phyloP scores from a whole-genome alignment of 2,113 vertebrate species.

The Paracanthobrama guichenoti region DNA sequence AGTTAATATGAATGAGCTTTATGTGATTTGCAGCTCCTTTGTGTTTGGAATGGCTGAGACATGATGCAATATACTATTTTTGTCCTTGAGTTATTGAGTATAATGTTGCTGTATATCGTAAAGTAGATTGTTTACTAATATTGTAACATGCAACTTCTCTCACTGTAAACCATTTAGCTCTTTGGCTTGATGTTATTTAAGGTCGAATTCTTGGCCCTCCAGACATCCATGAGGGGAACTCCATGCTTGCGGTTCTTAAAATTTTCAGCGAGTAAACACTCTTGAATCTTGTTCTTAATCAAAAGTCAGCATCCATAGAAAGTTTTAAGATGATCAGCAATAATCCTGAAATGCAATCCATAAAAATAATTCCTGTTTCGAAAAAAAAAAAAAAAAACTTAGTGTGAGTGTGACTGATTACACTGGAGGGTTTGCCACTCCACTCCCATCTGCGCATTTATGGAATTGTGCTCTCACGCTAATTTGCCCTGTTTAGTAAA shows the following conservation, averaged over 20 bases:
- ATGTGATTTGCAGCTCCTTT: not conserved
- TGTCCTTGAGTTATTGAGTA: not conserved
- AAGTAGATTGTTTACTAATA: constrained; percentile 4
- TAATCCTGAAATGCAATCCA: not conserved
- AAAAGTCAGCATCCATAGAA: not conserved
- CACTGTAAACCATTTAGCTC: constrained; percentile 12
- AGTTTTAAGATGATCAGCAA: not conserved
- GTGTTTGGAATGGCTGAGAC: not conserved
- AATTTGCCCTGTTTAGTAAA: no score
- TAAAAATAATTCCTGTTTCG: not conserved
- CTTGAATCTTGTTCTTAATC: not conserved
- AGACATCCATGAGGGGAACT: constrained; percentile 27
- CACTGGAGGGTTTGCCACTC: not conserved
- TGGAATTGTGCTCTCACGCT: no score
- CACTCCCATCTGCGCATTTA: no score
- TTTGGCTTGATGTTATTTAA: constrained; percentile 33
- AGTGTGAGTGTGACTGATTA: not conserved
- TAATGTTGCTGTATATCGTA: constrained; percentile 13
- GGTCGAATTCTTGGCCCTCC: not conserved
- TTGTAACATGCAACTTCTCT: constrained; percentile 3
- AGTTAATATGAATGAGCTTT: not conserved
- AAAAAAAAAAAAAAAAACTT: not conserved
- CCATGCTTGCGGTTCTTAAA: constrained; percentile 7
- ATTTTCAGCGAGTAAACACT: constrained; percentile 14
- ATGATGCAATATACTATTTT: constrained; percentile 6